Evolutionary conservation across 2,797 vertebrate species (phyloP).

Genomic region (Gymnothorax reevesii): DNA sequence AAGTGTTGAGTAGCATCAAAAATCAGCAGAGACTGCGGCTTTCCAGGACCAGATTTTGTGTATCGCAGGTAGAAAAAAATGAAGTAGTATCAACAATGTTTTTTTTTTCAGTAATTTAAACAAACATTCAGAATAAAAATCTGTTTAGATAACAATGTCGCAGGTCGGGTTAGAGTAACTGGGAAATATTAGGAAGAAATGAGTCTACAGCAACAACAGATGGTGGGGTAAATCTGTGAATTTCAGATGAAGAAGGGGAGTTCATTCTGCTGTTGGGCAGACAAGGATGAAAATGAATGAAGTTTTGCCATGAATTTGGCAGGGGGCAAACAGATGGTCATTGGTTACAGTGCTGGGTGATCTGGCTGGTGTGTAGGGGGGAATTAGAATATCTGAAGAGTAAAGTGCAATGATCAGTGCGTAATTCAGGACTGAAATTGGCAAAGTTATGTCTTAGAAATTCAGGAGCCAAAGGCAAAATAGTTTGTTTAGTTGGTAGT

Average conservation of each 20-base stretch:
- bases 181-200: not conserved
- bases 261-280: not conserved
- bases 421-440: not conserved
- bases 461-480: not conserved
- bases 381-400: not conserved
- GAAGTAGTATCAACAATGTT: not conserved
- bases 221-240: not conserved
- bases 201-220: not conserved
- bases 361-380: not conserved
- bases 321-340: not conserved
- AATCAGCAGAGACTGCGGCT: too few species aligned
- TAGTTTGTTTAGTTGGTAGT: not conserved
- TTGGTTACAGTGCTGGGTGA: not conserved
- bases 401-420: not conserved
- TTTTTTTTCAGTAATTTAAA: not conserved
- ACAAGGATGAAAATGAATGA: not conserved
- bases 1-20: too few species aligned
- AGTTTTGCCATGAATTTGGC: not conserved
- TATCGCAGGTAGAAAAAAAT: not conserved
- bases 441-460: not conserved
- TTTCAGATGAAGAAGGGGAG: not conserved
- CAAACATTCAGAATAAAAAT: not conserved
- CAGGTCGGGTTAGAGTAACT: not conserved
- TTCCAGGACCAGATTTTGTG: too few species aligned
- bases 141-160: not conserved